These are phyloP conservation scores for Daptonema setosum DNA, from an alignment of 2,888 invertebrate genomes.

Conservation along the genomic window DNA sequence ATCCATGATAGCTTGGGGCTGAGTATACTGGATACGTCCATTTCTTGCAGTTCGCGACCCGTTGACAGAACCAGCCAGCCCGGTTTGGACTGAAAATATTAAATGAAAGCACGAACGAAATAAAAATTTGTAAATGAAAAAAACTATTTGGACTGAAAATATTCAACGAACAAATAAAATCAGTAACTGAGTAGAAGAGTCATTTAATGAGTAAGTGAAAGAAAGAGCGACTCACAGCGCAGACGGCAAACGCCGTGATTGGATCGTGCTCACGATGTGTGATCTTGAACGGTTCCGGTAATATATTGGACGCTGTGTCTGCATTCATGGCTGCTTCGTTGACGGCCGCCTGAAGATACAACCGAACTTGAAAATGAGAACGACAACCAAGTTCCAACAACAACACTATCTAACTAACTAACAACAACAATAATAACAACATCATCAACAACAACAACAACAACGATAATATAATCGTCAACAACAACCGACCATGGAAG, in stretches of 20 bases:
- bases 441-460: no score
- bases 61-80: constrained; percentile 75
- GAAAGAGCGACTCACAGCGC: constrained; percentile 43
- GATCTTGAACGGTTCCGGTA: constrained; percentile 60
- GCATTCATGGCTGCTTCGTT: no score
- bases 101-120: no score
- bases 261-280: constrained; percentile 97
- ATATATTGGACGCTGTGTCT: neutral
- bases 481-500: no score
- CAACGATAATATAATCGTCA: no score
- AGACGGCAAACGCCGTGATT: constrained; percentile 84
- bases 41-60: constrained; percentile 83
- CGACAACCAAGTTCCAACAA: no score
- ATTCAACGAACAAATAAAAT: neutral
- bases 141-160: no score
- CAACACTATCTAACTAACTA: no score
- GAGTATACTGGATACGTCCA: constrained; percentile 76
- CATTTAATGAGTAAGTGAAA: neutral
- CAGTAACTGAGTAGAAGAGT: neutral
- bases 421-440: no score
- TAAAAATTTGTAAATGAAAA: neutral
- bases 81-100: constrained; percentile 39
- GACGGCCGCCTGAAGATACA: no score
- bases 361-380: no score
- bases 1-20: constrained; percentile 59